Evolutionary conservation across 2,888 invertebrate genomes (phyloP), one percentile per base, ranked within the genome.

Genomic region (Sthenelais limicola): DNA sequence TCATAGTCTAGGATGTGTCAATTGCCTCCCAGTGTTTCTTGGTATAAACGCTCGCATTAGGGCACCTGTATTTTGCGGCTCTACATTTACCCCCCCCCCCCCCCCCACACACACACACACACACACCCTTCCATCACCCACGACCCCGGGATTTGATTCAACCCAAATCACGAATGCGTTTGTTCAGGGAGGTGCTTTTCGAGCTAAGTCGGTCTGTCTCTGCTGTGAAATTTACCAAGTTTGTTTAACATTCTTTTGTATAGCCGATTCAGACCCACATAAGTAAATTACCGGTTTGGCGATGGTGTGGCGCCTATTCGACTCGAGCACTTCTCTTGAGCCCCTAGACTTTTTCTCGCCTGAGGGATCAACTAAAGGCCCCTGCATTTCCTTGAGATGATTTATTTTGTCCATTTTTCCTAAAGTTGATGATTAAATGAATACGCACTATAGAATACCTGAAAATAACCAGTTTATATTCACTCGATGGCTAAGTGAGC

Each of bases 401-500:
- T 62, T 62, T 62, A 62, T 62, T 62, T n/a, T n/a, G 43, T 9
- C 62, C 62, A 62, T 62, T 62, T 62, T 35, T 62, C 38, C 62
- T 35, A 43, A 62, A 62, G n/a, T 62, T 35, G 43, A 62, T 38
- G 62, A 43, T 38, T 62, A 62, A 62, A 62, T 62, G 62, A 62
- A 62, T 38, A 62, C 62, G 62, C 38, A 62, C 9, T 62, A 24
- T 38, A 24, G 38, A 35, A 26, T 12, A 35, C 62, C n/a, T n/a
- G n/a, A 62, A 38, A 62, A 62, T 62, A 62, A 35, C 62, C 43
- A 62, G 62, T 62, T 62, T 62, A 62, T 62, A 62, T 33, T 62
- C 62, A 28, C 62, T 43, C 35, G 35, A 62, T 62, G 38, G 38
- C 43, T 62, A 62, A 62, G 62, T 62, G 62, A 62, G 62, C 62